Conservation (phyloP, 2,113 vertebrate genomes). For the Hepsetus odoe region DNA sequence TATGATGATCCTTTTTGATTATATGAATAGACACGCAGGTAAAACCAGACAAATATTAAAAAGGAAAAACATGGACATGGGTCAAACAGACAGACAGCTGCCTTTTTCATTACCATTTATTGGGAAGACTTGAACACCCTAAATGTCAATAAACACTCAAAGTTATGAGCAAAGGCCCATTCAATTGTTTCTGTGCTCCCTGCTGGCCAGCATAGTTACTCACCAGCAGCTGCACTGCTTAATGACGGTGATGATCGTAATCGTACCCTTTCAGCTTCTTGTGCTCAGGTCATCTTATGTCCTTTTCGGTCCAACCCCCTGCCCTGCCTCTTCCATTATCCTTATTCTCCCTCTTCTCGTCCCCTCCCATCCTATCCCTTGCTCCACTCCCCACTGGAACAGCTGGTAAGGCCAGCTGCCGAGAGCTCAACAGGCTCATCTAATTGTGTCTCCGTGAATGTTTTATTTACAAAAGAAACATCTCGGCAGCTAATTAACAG, state of each 20-base stretch:
- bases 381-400: slow-evolving; percentile 54
- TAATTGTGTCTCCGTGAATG: slow-evolving; percentile 72
- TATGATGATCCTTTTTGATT: too few relatives aligned
- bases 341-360: neutral
- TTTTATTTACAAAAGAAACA: slow-evolving; percentile 73
- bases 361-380: neutral
- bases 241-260: neutral
- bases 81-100: too few relatives aligned
- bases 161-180: neutral
- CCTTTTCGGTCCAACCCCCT: neutral
- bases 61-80: too few relatives aligned
- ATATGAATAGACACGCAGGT: too few relatives aligned
- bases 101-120: too few relatives aligned
- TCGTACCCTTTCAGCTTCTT: neutral
- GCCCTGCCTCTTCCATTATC: slow-evolving; percentile 43
- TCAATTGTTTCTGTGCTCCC: neutral
- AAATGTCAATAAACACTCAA: neutral
- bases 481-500: slow-evolving; percentile 62
- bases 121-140: neutral
- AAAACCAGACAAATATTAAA: too few relatives aligned
- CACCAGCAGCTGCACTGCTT: neutral
- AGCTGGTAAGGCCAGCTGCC: slow-evolving; percentile 73
- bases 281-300: neutral
- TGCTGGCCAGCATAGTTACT: neutral
- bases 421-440: slow-evolving; percentile 65